Conservation (phyloP, 1,140 invertebrate genomes). For the Babylonia areolata region DNA sequence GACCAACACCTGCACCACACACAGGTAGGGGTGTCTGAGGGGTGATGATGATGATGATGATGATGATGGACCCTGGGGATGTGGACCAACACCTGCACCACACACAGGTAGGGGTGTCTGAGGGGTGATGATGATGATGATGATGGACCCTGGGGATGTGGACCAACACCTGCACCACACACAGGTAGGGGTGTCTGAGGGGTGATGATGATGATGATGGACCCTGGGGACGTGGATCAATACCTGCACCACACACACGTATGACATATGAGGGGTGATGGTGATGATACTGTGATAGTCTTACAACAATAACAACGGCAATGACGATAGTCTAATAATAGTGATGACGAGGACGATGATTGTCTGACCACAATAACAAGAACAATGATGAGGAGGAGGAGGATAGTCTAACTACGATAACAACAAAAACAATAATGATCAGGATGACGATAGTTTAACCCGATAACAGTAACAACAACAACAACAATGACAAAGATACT, state of each 20-base stretch:
- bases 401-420: background rate
- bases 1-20: background rate
- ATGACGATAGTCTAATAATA: background rate
- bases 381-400: no score
- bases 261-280: background rate
- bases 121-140: no score
- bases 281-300: no score
- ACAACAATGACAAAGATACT: background rate
- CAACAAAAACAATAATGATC: background rate
- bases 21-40: background rate
- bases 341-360: no score
- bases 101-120: background rate
- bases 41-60: no score
- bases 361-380: no score
- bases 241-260: background rate
- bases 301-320: background rate
- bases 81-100: background rate
- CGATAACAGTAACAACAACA: background rate
- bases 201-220: no score
- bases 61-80: no score
- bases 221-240: conserved; percentile 44
- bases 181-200: no score
- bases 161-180: no score
- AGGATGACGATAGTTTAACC: background rate
- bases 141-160: no score